A percentile compares a stretch with the other conserved stretches of the same genome.
Conservation (phyloP, 2,888 invertebrate genomes). For the Liopterus haemorrhoidalis region DNA sequence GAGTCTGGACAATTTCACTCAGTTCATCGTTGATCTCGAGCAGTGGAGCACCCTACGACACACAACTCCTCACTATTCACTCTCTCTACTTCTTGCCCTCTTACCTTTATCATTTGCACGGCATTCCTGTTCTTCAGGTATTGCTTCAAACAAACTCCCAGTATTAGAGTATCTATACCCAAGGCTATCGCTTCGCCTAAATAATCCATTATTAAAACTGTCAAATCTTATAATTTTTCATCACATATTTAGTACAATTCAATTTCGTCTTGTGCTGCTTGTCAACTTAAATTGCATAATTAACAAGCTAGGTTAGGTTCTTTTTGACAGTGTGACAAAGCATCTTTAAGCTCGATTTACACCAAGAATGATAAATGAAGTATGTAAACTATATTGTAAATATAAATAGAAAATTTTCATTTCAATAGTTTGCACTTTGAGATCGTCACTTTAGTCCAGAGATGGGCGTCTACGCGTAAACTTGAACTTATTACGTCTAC, state of each 20-base stretch:
- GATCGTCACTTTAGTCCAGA: no score
- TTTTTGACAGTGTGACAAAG: no score
- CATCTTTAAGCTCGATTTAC: no score
- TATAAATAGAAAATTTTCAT: no score
- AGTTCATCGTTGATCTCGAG: constrained; percentile 61
- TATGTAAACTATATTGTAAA: no score
- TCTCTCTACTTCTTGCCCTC: no score
- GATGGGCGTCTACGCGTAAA: no score
- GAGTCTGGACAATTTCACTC: constrained; percentile 55
- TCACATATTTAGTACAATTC: constrained; percentile 9
- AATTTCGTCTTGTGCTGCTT: neutral
- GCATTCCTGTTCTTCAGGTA: constrained; percentile 70
- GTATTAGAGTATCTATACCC: constrained; percentile 67
- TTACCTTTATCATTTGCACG: constrained; percentile 64
- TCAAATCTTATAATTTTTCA: constrained; percentile 13
- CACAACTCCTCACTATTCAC: constrained; percentile 17
- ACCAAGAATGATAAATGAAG: no score
- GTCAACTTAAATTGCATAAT: neutral
- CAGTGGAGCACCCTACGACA: constrained; percentile 56
- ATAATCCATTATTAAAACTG: constrained; percentile 59
- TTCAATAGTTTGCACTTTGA: no score
- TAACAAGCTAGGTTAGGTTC: no score
- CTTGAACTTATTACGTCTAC: no score
- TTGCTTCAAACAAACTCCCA: constrained; percentile 67
- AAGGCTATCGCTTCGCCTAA: constrained; percentile 68